Base-by-base conservation (phyloP, 2,113 vertebrate species). In the Narcine bancroftii region DNA sequence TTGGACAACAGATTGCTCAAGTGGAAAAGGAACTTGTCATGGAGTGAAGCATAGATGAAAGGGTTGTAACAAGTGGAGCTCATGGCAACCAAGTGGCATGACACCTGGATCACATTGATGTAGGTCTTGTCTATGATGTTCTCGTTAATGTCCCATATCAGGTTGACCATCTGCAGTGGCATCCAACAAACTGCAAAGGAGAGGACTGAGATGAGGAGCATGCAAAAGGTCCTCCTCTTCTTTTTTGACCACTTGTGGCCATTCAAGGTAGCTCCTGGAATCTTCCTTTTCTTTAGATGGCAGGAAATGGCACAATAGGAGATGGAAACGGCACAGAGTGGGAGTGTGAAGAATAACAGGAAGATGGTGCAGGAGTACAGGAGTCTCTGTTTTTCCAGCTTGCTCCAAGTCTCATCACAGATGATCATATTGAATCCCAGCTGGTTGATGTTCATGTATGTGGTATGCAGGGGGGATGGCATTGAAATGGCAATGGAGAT, bases 131-230 rank as follows among this genome's bases (percentile, higher is more conserved):
- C 95, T 92, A 97, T 93, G 93, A 97, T 96, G 89, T 94, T 92
- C 93, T 96, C 96, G 71, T 97, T 96, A 0, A 97, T 94, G 93
- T 97, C 97, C 39, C 96, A 93, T 93, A 97, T 96, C 93, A 97
- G 96, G 93, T 97, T 97, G 53, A 97, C 95, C 71, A 97, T 96
- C 94, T 98, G 97, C 92, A 98, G 95, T 19, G 97, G 97, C 36
- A 98, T 95, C 97, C 97, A 98, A 65, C 97, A 98, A 94, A 97
- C 83, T 0, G 96, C 97, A 1, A 98, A 98, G 92, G 96, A 97
- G 77, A 97, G 94, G 85, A 97, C 97, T 0, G 97, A 97, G 69
- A 97, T 36, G 33, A 96, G 94, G 69, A 98, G 95, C 92, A 97
- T 94, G 0, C 94, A 95, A 94, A 98, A 98, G 0, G 97, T 97